phyloP scores from a whole-genome alignment of 1,140 invertebrate genomes.

The Atta cephalotes region DNA sequence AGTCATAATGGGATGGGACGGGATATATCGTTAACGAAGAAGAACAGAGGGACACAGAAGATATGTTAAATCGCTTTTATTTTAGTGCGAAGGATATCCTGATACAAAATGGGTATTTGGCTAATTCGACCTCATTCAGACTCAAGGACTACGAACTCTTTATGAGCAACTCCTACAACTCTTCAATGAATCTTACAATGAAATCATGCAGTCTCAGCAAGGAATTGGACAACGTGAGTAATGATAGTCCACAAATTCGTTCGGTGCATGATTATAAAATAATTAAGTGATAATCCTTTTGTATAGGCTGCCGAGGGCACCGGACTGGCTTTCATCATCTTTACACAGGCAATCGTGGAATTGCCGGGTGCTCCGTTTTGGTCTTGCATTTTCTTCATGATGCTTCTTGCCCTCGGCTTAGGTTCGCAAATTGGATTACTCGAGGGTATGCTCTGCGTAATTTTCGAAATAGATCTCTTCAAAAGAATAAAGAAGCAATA shows the following conservation, averaged over 20 bases:
- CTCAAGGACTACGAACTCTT: slow-evolving; percentile 86
- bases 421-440: slow-evolving; percentile 97
- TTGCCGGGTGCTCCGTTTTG: slow-evolving; percentile 96
- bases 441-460: slow-evolving; percentile 96
- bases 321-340: slow-evolving; percentile 96
- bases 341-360: slow-evolving; percentile 96
- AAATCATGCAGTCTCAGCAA: slow-evolving; percentile 89
- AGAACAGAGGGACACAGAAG: slow-evolving; percentile 37
- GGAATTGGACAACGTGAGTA: slow-evolving; percentile 91
- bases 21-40: slow-evolving; percentile 45
- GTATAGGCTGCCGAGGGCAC: slow-evolving; percentile 95
- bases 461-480: slow-evolving; percentile 96
- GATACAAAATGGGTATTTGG: slow-evolving; percentile 85
- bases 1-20: slow-evolving; percentile 37
- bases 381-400: slow-evolving; percentile 97
- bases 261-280: neutral
- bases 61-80: slow-evolving; percentile 51
- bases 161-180: slow-evolving; percentile 82
- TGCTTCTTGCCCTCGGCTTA: slow-evolving; percentile 95
- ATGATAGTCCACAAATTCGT: neutral
- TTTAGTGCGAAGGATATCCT: slow-evolving; percentile 76
- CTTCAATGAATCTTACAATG: slow-evolving; percentile 84
- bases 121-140: slow-evolving; percentile 82
- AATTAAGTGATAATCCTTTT: slow-evolving; percentile 17
- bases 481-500: slow-evolving; percentile 95